Percentiles rank a stretch among this genome's conserved stretches.
These are phyloP conservation scores for Lutraria lutraria DNA, from an alignment of 2,888 invertebrate genomes.

Conservation along the genomic window DNA sequence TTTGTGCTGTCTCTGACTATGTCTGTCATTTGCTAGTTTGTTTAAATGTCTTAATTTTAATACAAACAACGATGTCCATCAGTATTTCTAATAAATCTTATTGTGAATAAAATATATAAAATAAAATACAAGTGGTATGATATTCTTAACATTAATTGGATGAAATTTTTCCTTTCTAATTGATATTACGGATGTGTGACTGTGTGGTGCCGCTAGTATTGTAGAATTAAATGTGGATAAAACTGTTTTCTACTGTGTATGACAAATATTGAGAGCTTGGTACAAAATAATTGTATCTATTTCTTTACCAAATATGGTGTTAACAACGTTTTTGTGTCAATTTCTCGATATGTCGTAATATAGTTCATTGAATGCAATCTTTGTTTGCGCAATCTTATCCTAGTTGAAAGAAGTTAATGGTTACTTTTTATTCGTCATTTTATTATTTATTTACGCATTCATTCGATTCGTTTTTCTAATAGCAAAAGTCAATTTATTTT, in stretches of 20 bases:
- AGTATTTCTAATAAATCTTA: too few species aligned
- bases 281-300: too few species aligned
- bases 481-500: constrained; percentile 23
- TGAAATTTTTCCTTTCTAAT: background rate
- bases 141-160: background rate
- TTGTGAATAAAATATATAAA: too few species aligned
- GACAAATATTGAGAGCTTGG: background rate
- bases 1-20: too few species aligned
- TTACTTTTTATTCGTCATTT: background rate
- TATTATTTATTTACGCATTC: constrained; percentile 15
- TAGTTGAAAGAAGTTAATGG: constrained; percentile 11
- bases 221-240: background rate
- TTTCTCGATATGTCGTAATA: too few species aligned
- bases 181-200: background rate
- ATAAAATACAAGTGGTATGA: too few species aligned
- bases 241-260: constrained; percentile 5
- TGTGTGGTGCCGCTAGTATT: background rate
- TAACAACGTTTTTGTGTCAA: too few species aligned
- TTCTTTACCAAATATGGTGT: too few species aligned
- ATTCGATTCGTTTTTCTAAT: constrained; percentile 2
- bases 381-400: constrained; percentile 5
- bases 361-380: background rate
- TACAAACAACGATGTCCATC: too few species aligned
- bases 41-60: too few species aligned
- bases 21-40: too few species aligned